Evolutionary conservation across 1,140 invertebrate genomes (phyloP).

Genomic region (Drosophila triauraria): DNA sequence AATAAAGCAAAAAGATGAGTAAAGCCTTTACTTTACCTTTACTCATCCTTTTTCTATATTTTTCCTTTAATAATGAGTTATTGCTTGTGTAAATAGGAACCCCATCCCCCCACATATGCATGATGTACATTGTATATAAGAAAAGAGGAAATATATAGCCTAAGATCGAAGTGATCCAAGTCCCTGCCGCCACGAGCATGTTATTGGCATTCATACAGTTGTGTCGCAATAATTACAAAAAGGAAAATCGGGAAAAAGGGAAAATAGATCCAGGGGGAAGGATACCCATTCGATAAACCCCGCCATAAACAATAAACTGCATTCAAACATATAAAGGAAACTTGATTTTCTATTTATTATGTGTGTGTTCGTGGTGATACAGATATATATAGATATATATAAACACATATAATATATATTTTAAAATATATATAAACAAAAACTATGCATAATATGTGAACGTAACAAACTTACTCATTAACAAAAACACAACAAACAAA

Average conservation of each 20-base stretch:
- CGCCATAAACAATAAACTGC: constrained; percentile 63
- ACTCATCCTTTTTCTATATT: no score
- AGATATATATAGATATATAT: constrained; percentile 59
- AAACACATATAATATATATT: constrained; percentile 64
- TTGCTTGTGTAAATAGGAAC: constrained; percentile 57
- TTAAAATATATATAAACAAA: constrained; percentile 64
- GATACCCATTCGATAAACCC: background rate
- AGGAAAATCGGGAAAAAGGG: background rate
- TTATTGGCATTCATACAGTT: constrained; percentile 65
- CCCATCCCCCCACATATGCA: constrained; percentile 18
- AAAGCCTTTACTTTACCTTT: no score
- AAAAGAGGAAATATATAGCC: constrained; percentile 16
- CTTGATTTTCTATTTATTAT: constrained; percentile 62
- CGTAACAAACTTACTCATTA: constrained; percentile 44
- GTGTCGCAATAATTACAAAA: constrained; percentile 36
- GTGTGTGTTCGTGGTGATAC: constrained; percentile 76
- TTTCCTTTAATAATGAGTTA: constrained; percentile 26
- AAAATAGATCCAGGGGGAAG: background rate
- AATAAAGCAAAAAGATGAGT: no score
- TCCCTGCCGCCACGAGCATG: constrained; percentile 18
- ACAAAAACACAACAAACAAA: constrained; percentile 24
- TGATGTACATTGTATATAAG: constrained; percentile 45
- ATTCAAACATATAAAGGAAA: constrained; percentile 38
- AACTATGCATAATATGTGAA: constrained; percentile 53
- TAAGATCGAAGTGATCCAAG: constrained; percentile 8